Evolutionary conservation across 2,888 invertebrate species (phyloP).

Genomic region (Pseudococcus viburni): DNA sequence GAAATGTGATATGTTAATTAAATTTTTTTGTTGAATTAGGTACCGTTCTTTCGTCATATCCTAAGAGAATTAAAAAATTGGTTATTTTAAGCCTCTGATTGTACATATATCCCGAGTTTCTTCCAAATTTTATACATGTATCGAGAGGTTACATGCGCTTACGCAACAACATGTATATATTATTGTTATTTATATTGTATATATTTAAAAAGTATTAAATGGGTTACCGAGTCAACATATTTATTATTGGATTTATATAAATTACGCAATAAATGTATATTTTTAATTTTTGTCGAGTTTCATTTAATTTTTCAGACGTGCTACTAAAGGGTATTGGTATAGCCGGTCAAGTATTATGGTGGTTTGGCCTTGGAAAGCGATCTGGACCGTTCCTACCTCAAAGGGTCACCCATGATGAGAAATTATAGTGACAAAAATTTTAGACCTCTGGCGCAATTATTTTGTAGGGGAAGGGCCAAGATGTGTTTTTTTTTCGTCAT

Average conservation of each 20-base stretch:
- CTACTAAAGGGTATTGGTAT: too few relatives aligned
- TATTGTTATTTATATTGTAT: neutral
- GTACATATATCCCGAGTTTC: conserved; percentile 15
- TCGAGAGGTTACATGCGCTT: conserved; percentile 17
- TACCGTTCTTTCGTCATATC: conserved; percentile 36
- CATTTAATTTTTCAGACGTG: neutral
- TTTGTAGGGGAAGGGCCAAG: too few relatives aligned
- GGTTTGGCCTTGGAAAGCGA: too few relatives aligned
- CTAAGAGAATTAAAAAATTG: conserved; percentile 25
- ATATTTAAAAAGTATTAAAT: conserved; percentile 55
- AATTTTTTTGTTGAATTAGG: conserved; percentile 41
- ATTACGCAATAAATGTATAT: conserved; percentile 22
- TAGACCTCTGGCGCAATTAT: too few relatives aligned
- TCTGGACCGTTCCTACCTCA: too few relatives aligned
- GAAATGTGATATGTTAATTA: conserved; percentile 58
- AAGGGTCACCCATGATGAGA: too few relatives aligned
- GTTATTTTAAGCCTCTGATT: conserved; percentile 21
- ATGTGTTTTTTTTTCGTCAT: too few relatives aligned
- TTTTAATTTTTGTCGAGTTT: conserved; percentile 1
- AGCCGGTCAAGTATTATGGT: too few relatives aligned
- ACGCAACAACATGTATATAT: conserved; percentile 52
- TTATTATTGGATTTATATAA: conserved; percentile 51
- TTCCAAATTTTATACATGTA: conserved; percentile 50
- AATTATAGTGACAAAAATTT: too few relatives aligned
- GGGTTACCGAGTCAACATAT: conserved; percentile 59